A percentile compares a stretch with the other conserved stretches of the same genome.
These are phyloP conservation scores for Podarcis muralis DNA, from an alignment of 2,113 vertebrate genomes.

Conservation along the genomic window DNA sequence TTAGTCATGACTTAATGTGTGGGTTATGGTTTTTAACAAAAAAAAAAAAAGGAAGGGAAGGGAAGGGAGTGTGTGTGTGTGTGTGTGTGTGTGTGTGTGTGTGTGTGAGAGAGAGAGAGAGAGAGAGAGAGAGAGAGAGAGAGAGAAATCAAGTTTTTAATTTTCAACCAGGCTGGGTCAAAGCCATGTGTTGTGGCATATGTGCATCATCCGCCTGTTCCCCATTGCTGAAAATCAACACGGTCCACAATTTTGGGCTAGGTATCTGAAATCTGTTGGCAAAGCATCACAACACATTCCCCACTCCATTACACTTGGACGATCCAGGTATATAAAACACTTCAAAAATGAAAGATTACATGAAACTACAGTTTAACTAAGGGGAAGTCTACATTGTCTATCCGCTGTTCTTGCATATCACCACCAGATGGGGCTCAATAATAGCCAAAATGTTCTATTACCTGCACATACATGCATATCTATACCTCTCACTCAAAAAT, in stretches of 20 bases:
- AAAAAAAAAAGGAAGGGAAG: neutral
- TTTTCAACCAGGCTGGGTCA: neutral
- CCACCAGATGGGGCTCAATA: constrained; percentile 79
- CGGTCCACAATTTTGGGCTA: neutral
- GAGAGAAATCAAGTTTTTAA: neutral
- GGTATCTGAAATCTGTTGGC: neutral
- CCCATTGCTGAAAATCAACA: neutral
- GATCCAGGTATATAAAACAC: neutral
- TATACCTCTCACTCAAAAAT: constrained; percentile 24
- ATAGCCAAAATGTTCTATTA: constrained; percentile 60
- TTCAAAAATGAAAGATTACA: neutral
- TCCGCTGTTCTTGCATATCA: constrained; percentile 31
- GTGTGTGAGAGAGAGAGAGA: neutral
- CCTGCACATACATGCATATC: constrained; percentile 1
- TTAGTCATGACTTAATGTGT: too few species aligned
- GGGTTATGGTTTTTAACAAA: too few species aligned
- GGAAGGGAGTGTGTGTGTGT: too few species aligned
- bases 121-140: too few species aligned
- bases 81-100: too few species aligned
- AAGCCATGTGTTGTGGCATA: neutral
- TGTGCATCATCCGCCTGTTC: neutral
- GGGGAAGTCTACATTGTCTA: neutral
- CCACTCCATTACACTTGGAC: neutral
- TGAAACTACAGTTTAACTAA: neutral
- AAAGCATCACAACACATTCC: neutral